Base-by-base conservation (phyloP, 2,113 vertebrate genomes). In the Marmota monax region DNA sequence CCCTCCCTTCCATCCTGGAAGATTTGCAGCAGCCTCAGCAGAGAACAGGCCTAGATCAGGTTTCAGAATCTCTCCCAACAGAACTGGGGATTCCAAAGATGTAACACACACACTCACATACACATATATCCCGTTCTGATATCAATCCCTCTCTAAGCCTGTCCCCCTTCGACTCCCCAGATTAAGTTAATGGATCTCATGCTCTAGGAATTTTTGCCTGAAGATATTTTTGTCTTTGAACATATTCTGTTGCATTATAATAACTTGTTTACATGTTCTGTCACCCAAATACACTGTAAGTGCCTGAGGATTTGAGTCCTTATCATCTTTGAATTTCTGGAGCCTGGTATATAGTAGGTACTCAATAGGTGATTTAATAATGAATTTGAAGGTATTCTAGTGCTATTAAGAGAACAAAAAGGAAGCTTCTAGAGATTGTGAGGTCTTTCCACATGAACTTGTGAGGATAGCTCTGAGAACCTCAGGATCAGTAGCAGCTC, bases 281-380 rank as follows among this genome's bases (percentile, higher is more conserved):
- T 37, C 67, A 42, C 67, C 22, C 87, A 2, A 5, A 56, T 65
- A 51, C 12, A n/a, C 16, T 70, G 22, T 69, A 94, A 90, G 10
- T 37, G 86, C 63, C 88, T 79, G 29, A 78, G 70, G 29, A 84
- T 90, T 37, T 27, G 48, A 87, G n/a, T 53, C 63, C 85, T 90
- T 14, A 18, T 90, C 48, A 69, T 42, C 23, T 92, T 86, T 84
- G 92, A 96, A 39, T 93, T 96, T 93, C 82, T 94, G 63, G 70
- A 86, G 76, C 8, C 29, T 92, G 58, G 29, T 42, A 84, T 48
- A 58, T 17, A 87, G 69, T 58, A 87, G 72, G 23, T 84, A 20
- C 53, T 86, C 39, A 67, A 18, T 16, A 88, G 88, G 67, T 80
- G 37, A 51, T 77, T 51, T 48, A 73, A 78, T 65, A 84, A 92